Evolutionary conservation across 30 jellyfish, hydroid and myxozoan genomes (phyloP), one percentile per base, ranked within the genome.

Genomic region (Rhopilema esculentum): DNA sequence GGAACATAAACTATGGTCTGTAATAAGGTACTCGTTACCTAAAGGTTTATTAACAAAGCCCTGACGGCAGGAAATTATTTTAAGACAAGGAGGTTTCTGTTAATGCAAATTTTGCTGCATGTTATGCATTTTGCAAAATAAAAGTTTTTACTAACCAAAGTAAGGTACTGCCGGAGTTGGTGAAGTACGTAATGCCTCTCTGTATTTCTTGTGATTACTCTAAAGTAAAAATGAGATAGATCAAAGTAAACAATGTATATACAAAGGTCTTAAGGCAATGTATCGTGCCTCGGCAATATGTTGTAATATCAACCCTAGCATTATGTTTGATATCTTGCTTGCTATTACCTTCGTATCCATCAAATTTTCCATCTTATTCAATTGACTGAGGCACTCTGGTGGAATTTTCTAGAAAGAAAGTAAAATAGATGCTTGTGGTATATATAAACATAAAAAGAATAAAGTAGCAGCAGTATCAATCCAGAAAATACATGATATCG

Each of bases 111-210:
- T 40, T 40, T 6, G 57, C 12, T 40, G 9, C 57, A 2, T 2
- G 57, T 25, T 0, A 29, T 49, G 32, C n/a, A 76, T 20, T 12
- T n/a, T n/a, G n/a, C n/a, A n/a, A n/a, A n/a, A 2, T 1, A 66
- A n/a, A 40, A 40, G 16, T 0, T 70, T 23, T 15, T 33, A 24
- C 92, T 32, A 19, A 81, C 99, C 99, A 78, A 95, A 95, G 72
- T 95, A 95, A 22, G 99, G 99, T 1, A 95, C 98, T 18, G 99
- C 97, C 16, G 99, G 99, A 8, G 99, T 89, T 31, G 97, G 98
- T 30, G 99, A 95, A 4, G 97, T 90, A 23, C 99, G 74, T 82
- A 95, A 77, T n/a, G 97, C 96, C 69, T 95, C 96, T 15, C 99
- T 82, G 79, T 95, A 95, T 53, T 91, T 90, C 53, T 91, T 86